A percentile compares a stretch with the other conserved stretches of the same genome.
These are phyloP conservation scores for Excalfactoria chinensis DNA, from an alignment of 2,113 vertebrate genomes.

Conservation along the genomic window DNA sequence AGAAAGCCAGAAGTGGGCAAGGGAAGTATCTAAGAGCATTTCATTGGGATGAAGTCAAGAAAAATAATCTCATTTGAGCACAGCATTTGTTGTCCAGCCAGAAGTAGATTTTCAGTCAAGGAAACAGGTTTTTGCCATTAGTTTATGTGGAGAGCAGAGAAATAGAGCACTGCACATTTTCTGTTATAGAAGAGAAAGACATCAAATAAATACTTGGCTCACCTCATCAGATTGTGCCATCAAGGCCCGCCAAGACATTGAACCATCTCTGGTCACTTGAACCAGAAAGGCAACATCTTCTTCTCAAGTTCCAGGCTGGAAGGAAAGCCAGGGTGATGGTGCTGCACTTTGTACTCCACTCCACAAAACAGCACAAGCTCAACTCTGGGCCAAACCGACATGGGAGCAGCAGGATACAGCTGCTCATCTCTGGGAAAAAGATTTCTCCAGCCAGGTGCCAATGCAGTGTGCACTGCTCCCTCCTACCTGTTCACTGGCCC, in stretches of 20 bases:
- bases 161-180: neutral
- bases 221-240: neutral
- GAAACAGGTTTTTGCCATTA: neutral
- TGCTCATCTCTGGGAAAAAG: neutral
- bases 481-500: accelerated
- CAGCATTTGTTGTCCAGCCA: neutral
- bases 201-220: neutral
- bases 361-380: neutral
- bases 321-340: neutral
- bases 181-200: neutral
- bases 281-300: neutral
- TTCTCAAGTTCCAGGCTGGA: neutral
- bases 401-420: neutral
- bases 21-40: neutral
- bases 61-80: neutral
- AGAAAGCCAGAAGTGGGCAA: neutral
- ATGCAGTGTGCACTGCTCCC: neutral
- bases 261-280: neutral
- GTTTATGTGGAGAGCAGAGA: neutral
- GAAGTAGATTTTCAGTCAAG: neutral
- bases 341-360: accelerated
- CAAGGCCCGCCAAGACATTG: neutral
- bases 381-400: neutral
- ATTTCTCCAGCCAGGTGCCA: accelerated
- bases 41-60: neutral